A percentile compares a stretch with the other conserved stretches of the same genome.
Conservation (phyloP, 2,888 invertebrate genomes). For the Andrena hattorfiana region DNA sequence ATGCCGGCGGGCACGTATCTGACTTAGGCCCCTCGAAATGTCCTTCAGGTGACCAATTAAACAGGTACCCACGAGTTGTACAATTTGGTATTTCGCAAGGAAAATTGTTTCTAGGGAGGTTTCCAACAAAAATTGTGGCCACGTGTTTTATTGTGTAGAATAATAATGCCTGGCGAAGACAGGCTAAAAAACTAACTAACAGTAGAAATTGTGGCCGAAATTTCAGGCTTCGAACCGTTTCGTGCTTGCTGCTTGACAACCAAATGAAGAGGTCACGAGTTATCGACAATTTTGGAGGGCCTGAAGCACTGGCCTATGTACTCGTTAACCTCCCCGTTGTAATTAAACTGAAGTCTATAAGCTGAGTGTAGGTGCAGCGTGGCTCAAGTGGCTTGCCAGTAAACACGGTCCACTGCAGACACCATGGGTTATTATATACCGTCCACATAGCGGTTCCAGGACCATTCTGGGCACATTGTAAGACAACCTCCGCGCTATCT, state of each 20-base stretch:
- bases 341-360: conserved; percentile 78
- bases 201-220: background rate
- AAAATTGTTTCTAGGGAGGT: no score
- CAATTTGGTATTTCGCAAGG: no score
- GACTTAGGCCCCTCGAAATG: no score
- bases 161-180: no score
- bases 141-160: no score
- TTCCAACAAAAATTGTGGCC: no score
- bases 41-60: no score
- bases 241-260: conserved; percentile 32
- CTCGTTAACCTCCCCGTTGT: conserved; percentile 67
- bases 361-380: conserved; percentile 56
- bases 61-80: no score
- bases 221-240: background rate
- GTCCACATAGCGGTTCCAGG: conserved; percentile 44
- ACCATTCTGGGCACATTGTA: conserved; percentile 44
- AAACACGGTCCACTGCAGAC: conserved; percentile 60
- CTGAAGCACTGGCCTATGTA: conserved; percentile 53
- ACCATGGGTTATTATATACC: conserved; percentile 68
- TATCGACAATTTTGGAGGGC: conserved; percentile 66
- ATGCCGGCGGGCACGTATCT: no score
- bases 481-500: conserved; percentile 53
- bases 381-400: conserved; percentile 73
- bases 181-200: background rate
- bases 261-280: conserved; percentile 47